These are phyloP conservation scores for Stenolophus ochropezus DNA, from an alignment of 2,888 invertebrate genomes.

Conservation along the genomic window DNA sequence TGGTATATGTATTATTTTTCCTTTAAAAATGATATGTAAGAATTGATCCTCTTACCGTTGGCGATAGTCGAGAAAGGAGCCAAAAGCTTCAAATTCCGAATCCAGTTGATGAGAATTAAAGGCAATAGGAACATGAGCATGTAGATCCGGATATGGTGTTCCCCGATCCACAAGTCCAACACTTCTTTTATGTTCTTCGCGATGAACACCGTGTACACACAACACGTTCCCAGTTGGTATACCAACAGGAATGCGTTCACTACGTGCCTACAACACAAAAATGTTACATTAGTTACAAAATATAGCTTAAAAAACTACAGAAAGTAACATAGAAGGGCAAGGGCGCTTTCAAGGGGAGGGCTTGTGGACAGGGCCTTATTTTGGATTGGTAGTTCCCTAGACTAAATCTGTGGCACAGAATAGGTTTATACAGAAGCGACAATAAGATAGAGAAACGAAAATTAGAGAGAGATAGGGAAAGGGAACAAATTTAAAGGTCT, in stretches of 20 bases:
- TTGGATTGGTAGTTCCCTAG: too few relatives aligned
- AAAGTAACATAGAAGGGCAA: too few relatives aligned
- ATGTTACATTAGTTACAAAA: neutral
- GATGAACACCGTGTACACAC: slow-evolving; percentile 96
- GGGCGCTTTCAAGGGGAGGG: too few relatives aligned
- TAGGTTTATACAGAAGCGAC: too few relatives aligned
- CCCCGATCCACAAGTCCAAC: slow-evolving; percentile 74
- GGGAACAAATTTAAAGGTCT: too few relatives aligned
- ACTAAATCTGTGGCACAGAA: too few relatives aligned
- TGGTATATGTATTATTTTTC: too few relatives aligned
- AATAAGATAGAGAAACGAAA: too few relatives aligned
- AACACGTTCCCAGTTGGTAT: slow-evolving; percentile 97
- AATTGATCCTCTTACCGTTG: slow-evolving; percentile 72
- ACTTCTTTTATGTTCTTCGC: slow-evolving; percentile 88
- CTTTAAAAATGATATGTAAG: neutral
- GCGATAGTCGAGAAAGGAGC: slow-evolving; percentile 90
- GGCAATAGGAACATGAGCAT: slow-evolving; percentile 85
- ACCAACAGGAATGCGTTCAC: slow-evolving; percentile 86
- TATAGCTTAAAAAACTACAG: too few relatives aligned
- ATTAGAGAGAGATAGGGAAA: too few relatives aligned
- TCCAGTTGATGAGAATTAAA: slow-evolving; percentile 81
- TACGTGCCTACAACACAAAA: slow-evolving; percentile 77
- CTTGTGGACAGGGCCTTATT: too few relatives aligned
- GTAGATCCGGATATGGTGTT: slow-evolving; percentile 78
- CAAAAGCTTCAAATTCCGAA: slow-evolving; percentile 84